Evolutionary conservation across 2,113 vertebrate genomes (phyloP).

Genomic region (Xerus inauris): DNA sequence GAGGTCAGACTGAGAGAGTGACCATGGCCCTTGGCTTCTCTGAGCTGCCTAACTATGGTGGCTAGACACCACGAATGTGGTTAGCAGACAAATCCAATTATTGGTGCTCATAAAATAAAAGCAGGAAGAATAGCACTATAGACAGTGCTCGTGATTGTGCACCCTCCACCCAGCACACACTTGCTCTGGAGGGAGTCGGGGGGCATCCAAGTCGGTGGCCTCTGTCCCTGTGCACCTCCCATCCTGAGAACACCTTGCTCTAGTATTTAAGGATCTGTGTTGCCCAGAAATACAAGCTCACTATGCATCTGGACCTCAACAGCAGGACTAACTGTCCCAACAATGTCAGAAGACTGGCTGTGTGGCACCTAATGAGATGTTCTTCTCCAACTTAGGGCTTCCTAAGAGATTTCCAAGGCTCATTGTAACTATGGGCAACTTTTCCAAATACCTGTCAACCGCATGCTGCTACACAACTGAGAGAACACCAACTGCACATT

Average conservation of each 20-base stretch:
- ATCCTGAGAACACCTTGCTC: neutral
- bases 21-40: neutral
- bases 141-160: neutral
- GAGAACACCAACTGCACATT: neutral
- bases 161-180: neutral
- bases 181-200: neutral
- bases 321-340: neutral
- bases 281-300: neutral
- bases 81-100: neutral
- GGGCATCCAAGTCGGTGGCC: neutral
- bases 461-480: neutral
- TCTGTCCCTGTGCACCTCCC: neutral
- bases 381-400: neutral
- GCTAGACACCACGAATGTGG: neutral
- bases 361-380: neutral
- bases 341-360: neutral
- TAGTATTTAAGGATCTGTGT: neutral
- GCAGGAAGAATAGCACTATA: neutral
- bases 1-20: neutral
- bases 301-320: neutral
- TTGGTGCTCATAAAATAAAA: neutral
- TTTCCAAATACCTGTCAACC: neutral
- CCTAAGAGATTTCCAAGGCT: neutral
- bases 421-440: too few relatives aligned
- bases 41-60: neutral